Conservation (phyloP, 2,113 vertebrate genomes). For the Sapayoa aenigma region DNA sequence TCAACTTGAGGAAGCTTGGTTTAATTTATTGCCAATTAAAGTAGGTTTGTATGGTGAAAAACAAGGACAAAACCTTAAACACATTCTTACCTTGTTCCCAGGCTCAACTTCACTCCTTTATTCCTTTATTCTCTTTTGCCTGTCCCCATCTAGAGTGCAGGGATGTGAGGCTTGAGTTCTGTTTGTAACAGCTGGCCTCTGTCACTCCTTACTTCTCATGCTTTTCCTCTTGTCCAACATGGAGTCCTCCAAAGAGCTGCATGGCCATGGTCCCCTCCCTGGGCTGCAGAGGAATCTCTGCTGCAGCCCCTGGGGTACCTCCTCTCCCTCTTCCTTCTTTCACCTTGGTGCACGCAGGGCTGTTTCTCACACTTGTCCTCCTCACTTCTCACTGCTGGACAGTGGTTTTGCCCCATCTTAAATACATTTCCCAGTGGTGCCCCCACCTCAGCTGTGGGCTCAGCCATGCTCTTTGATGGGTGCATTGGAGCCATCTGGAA, state of each 20-base stretch:
- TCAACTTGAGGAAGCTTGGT: background rate
- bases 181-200: background rate
- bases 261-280: too few relatives aligned
- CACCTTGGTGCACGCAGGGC: background rate
- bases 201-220: background rate
- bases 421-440: background rate
- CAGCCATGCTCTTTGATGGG: background rate
- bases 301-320: background rate
- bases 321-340: background rate
- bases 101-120: background rate
- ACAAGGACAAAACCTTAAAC: background rate
- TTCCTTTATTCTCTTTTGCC: background rate
- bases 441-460: background rate
- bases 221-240: background rate
- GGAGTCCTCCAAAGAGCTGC: background rate
- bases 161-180: background rate
- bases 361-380: background rate
- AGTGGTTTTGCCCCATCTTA: background rate
- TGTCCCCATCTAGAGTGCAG: accelerated
- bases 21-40: background rate
- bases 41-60: background rate
- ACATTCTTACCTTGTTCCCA: background rate
- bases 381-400: background rate
- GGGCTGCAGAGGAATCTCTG: background rate
- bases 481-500: accelerated